These are phyloP conservation scores for Coreius guichenoti DNA, from an alignment of 2,797 vertebrate genomes.

Conservation along the genomic window DNA sequence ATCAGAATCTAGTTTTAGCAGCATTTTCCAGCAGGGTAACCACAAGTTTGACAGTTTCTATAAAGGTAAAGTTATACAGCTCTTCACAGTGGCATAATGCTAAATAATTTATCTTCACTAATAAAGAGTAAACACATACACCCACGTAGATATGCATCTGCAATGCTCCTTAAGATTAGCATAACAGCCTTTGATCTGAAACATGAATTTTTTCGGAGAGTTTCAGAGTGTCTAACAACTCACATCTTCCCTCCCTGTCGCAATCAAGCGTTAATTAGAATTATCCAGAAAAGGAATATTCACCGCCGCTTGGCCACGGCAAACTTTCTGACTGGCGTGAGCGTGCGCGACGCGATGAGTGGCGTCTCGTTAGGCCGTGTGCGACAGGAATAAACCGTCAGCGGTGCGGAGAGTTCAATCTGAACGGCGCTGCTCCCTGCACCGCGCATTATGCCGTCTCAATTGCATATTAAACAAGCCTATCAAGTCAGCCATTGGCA, in stretches of 20 bases:
- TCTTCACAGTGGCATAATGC: background rate
- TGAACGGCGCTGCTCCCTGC: slow-evolving; percentile 86
- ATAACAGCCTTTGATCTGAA: slow-evolving; percentile 58
- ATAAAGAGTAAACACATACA: slow-evolving; percentile 29
- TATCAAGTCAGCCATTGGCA: slow-evolving; percentile 94
- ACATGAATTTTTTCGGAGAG: slow-evolving; percentile 50
- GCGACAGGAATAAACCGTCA: slow-evolving; percentile 86
- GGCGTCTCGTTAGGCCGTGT: slow-evolving; percentile 75
- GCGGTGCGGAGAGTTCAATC: slow-evolving; percentile 90
- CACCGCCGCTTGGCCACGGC: slow-evolving; percentile 83
- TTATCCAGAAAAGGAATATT: slow-evolving; percentile 76
- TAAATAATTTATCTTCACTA: slow-evolving; percentile 15
- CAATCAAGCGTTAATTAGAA: slow-evolving; percentile 89
- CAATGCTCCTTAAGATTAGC: slow-evolving; percentile 54
- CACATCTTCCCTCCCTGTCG: slow-evolving; percentile 80
- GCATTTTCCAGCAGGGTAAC: background rate
- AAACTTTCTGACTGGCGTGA: slow-evolving; percentile 72
- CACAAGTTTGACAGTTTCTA: background rate
- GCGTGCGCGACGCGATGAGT: slow-evolving; percentile 82
- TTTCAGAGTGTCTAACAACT: slow-evolving; percentile 69
- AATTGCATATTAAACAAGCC: slow-evolving; percentile 97
- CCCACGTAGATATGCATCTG: slow-evolving; percentile 31
- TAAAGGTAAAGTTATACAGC: background rate
- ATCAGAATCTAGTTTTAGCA: background rate
- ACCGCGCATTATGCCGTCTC: slow-evolving; percentile 89